Conservation (phyloP, 2,113 vertebrate genomes). For the Dipodomys spectabilis region DNA sequence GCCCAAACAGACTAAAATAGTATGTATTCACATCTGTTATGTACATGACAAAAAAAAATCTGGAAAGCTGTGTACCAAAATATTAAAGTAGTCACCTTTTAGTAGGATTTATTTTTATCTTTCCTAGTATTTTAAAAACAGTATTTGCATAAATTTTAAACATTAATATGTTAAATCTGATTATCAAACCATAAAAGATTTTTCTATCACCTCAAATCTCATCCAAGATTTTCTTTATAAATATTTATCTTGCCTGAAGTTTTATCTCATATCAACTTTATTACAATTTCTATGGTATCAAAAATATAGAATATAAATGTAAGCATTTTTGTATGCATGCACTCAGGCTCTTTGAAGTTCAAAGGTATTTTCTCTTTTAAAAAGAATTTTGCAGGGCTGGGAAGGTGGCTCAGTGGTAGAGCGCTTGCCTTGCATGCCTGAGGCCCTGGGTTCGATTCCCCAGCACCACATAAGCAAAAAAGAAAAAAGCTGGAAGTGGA, state of each 20-base stretch:
- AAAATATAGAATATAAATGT: neutral
- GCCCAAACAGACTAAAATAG: neutral
- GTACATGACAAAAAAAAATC: neutral
- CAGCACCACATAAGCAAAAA: no score
- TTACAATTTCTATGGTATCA: neutral
- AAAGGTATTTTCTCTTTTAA: constrained; percentile 18
- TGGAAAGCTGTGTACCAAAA: constrained; percentile 31
- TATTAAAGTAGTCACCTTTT: constrained; percentile 29
- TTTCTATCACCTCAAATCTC: neutral
- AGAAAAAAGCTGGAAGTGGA: no score
- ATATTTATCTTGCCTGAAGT: neutral
- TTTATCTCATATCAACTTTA: constrained; percentile 24
- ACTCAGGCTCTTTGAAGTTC: neutral
- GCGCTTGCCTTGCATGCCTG: no score
- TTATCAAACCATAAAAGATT: constrained; percentile 39
- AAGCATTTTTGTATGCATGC: neutral
- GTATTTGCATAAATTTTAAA: constrained; percentile 28
- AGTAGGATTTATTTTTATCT: constrained; percentile 25
- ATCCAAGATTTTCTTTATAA: constrained; percentile 45
- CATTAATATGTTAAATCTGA: neutral
- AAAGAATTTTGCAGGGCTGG: no score
- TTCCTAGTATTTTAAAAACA: constrained; percentile 53
- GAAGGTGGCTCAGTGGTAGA: no score
- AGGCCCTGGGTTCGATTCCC: no score
- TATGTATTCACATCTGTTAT: neutral